Base-by-base conservation (phyloP, 2,113 vertebrate genomes). In the Halichoerus grypus region DNA sequence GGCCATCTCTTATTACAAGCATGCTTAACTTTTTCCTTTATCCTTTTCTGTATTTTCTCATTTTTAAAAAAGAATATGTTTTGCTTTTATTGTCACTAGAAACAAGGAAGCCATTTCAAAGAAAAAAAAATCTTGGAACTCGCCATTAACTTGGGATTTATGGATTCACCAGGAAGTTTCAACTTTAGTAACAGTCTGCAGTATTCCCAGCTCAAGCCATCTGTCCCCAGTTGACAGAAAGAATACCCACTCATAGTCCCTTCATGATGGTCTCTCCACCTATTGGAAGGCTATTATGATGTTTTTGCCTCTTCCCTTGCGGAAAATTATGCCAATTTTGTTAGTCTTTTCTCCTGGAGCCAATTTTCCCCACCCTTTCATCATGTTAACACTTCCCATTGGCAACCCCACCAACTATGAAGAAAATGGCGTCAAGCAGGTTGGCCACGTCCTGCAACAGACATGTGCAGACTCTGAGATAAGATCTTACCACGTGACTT, bases 321-420 rank as follows among this genome's bases (percentile, higher is more conserved):
- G 61, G 61, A 82, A 97, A 97, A 98, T 87, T 24, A 90, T 42
- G 67, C 49, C 61, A 87, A 22, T 94, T 97, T 94, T 72, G 22
- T 59, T 83, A 49, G n/a, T 69, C 65, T 92, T 95, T 97, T 91
- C 26, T 67, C 76, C 81, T 55, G 42, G 16, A 91, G 28, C 31
- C 65, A 15, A 59, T 71, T 94, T 94, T 5, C 33, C n/a, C 46
- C 82, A 42, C 16, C 21, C n/a, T 92, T 95, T 94, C 24, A 94
- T 97, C 72, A 36, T 85, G 11, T 28, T 72, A 77, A 59, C 51
- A 79, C 51, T 26, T 53, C 14, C 84, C 33, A 33, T 65, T 3
- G 51, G 28, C 63, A 81, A n/a, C 28, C 26, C 13, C 57, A 69
- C 31, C 19, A 81, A 39, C 15, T 72, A 59, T 24, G 69, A 53